A percentile compares a stretch with the other conserved stretches of the same genome.
phyloP scores from a whole-genome alignment of 1,140 invertebrate species.

The Mylabris phalerata region DNA sequence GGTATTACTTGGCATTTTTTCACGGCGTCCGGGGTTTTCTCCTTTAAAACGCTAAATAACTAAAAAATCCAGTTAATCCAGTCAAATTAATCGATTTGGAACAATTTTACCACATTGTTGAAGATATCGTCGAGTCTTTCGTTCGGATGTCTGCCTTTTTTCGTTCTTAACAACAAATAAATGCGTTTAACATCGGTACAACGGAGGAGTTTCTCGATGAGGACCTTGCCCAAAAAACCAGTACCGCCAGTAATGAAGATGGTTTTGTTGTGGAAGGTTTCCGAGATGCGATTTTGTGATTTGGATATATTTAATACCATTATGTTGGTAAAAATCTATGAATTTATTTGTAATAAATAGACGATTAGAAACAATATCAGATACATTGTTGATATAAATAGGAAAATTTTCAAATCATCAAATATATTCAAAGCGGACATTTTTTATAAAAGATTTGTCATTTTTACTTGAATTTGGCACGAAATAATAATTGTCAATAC shows the following conservation, averaged over 20 bases:
- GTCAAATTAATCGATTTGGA: no score
- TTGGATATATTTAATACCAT: no score
- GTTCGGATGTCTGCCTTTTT: not conserved
- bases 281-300: not conserved
- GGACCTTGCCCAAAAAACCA: slow-evolving; percentile 1
- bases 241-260: not conserved
- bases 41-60: slow-evolving; percentile 19
- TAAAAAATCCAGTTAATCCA: not conserved
- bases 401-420: no score
- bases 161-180: not conserved
- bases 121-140: not conserved
- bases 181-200: not conserved
- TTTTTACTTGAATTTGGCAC: no score
- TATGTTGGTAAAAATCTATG: no score
- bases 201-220: not conserved
- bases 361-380: no score
- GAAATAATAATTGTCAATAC: no score
- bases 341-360: no score
- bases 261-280: not conserved
- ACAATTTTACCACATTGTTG: not conserved
- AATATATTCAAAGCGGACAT: no score
- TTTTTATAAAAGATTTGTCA: no score
- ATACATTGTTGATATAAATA: no score
- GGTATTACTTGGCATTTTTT: slow-evolving; percentile 62
- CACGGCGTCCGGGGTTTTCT: slow-evolving; percentile 10